Conservation (phyloP, 2,888 invertebrate genomes). For the Bibio marci region DNA sequence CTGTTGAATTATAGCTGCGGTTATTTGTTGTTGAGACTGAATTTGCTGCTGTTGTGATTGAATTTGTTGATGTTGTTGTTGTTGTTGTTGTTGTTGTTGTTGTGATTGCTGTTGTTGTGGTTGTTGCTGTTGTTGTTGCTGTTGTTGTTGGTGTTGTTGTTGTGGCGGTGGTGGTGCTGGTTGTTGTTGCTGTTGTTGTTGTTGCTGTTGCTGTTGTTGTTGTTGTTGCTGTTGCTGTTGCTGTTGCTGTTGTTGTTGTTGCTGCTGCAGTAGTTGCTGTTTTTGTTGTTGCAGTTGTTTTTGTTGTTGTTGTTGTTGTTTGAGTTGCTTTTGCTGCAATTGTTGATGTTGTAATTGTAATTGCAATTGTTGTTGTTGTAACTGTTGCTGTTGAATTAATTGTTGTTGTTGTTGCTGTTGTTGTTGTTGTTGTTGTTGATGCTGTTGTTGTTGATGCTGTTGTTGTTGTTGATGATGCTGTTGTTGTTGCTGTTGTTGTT, state of each 20-base stretch:
- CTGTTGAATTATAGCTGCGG: conserved; percentile 43
- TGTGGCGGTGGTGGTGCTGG: not conserved
- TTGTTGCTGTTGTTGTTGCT: conserved; percentile 1
- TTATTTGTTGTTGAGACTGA: conserved; percentile 34
- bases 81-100: conserved; percentile 6
- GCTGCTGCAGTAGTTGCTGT: too few species aligned
- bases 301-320: conserved; percentile 1
- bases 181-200: not conserved
- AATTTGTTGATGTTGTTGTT: conserved; percentile 22
- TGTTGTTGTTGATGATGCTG: conserved; percentile 1
- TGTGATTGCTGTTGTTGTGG: not conserved
- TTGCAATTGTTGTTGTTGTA: not conserved
- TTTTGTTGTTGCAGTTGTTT: conserved; percentile 4
- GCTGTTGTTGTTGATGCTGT: conserved; percentile 1
- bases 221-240: not conserved
- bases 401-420: conserved; percentile 1
- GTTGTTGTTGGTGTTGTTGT: not conserved
- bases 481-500: not conserved
- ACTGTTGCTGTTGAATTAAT: not conserved
- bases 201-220: not conserved
- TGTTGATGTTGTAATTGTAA: not conserved
- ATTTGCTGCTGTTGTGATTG: conserved; percentile 15
- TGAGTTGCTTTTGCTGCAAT: not conserved
- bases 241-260: not conserved
- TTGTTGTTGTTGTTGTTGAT: not conserved